Evolutionary conservation across 2,888 invertebrate species (phyloP).

Genomic region (Eupithecia insigniata): DNA sequence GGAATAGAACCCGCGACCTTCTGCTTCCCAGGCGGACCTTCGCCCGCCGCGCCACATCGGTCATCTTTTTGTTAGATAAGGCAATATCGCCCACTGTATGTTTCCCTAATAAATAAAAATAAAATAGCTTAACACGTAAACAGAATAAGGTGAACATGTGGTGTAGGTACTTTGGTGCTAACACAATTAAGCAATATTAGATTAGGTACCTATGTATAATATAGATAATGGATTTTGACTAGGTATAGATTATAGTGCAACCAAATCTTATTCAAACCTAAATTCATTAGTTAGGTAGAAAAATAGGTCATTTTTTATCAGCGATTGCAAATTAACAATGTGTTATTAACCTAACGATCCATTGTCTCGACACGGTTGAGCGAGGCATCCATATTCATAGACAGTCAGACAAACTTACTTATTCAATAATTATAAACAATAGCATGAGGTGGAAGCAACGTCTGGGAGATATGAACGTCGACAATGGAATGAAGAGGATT

Average conservation of each 20-base stretch:
- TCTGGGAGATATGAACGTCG: background rate
- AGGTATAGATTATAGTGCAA: background rate
- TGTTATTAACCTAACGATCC: slow-evolving; percentile 55
- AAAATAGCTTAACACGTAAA: no score
- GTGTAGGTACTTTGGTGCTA: no score
- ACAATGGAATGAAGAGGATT: background rate
- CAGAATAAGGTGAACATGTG: no score
- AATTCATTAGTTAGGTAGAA: slow-evolving; percentile 4
- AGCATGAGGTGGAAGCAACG: slow-evolving; percentile 5
- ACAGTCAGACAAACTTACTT: slow-evolving; percentile 24
- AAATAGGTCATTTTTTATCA: slow-evolving; percentile 49
- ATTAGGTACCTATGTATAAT: no score
- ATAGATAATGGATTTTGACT: no score
- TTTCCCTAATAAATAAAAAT: no score
- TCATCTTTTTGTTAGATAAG: no score
- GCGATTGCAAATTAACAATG: slow-evolving; percentile 48
- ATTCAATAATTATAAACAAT: slow-evolving; percentile 39
- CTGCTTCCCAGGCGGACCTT: no score
- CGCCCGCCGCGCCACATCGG: no score
- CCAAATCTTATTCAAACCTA: background rate
- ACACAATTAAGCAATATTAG: no score
- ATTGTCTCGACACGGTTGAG: slow-evolving; percentile 56
- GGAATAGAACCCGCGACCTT: no score
- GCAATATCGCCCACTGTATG: no score
- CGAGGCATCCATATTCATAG: slow-evolving; percentile 39